A percentile compares a stretch with the other conserved stretches of the same genome.
Conservation (phyloP, 2,113 vertebrate genomes). For the Eublepharis macularius region DNA sequence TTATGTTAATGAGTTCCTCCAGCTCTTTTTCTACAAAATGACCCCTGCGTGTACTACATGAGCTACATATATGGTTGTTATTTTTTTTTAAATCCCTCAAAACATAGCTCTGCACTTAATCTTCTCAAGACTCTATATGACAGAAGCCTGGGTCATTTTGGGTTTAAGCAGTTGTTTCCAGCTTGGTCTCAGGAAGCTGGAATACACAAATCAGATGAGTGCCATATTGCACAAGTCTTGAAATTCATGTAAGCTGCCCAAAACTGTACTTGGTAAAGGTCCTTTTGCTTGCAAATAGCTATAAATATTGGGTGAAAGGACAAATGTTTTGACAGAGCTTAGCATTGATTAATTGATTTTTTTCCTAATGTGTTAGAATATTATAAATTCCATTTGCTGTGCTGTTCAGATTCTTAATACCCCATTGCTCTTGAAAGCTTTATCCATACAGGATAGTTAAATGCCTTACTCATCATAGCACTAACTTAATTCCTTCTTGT, state of each 20-base stretch:
- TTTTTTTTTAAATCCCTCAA: no score
- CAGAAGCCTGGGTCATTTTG: neutral
- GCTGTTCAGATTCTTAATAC: neutral
- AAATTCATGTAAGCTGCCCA: neutral
- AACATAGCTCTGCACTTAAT: neutral
- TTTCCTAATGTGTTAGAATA: neutral
- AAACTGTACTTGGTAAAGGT: neutral
- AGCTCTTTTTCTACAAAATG: no score
- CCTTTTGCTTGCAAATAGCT: neutral
- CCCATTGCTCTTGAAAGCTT: neutral
- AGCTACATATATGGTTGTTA: no score
- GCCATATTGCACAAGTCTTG: neutral
- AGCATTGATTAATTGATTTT: neutral
- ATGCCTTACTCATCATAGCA: neutral
- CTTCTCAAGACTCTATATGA: neutral
- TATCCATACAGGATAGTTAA: neutral
- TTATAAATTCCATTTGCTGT: neutral
- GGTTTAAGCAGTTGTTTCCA: neutral
- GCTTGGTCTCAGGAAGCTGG: neutral
- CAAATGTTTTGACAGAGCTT: neutral
- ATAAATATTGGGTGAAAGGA: neutral
- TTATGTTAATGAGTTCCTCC: no score
- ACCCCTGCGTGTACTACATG: no score
- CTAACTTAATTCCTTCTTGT: neutral
- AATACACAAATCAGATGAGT: neutral